phyloP scores from a whole-genome alignment of 2,113 vertebrate species.

The Danio rerio region DNA sequence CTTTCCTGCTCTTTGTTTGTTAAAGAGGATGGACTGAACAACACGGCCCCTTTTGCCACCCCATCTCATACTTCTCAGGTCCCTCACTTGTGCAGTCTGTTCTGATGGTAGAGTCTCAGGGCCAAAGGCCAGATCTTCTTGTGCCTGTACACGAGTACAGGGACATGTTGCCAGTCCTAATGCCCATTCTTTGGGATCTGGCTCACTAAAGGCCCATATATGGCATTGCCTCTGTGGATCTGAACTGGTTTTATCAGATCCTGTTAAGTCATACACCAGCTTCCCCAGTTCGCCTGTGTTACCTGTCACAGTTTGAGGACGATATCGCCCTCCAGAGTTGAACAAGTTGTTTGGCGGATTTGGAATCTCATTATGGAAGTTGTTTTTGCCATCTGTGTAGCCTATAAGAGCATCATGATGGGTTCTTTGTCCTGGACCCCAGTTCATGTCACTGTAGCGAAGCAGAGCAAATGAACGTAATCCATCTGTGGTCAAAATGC shows the following conservation, averaged over 20 bases:
- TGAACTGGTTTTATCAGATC: constrained; percentile 10
- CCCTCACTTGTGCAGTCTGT: constrained; percentile 52
- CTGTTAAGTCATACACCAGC: constrained; percentile 75
- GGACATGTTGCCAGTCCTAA: constrained; percentile 70
- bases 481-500: constrained; percentile 80
- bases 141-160: constrained; percentile 74
- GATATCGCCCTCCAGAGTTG: constrained; percentile 74
- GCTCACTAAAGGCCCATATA: constrained; percentile 74
- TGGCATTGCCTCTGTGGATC: constrained; percentile 72
- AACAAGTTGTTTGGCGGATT: constrained; percentile 70
- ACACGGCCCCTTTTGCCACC: constrained; percentile 63
- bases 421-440: constrained; percentile 77
- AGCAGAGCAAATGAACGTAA: constrained; percentile 77
- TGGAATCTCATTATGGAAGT: constrained; percentile 70
- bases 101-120: constrained; percentile 64
- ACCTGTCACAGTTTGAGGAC: constrained; percentile 75
- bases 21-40: constrained; percentile 75
- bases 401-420: constrained; percentile 76
- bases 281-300: constrained; percentile 72
- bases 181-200: constrained; percentile 71
- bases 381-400: constrained; percentile 74
- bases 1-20: constrained; percentile 72
- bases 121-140: constrained; percentile 73
- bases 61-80: constrained; percentile 71
- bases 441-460: constrained; percentile 77